phyloP scores from a whole-genome alignment of 2,113 vertebrate genomes.

The Candoia aspera region DNA sequence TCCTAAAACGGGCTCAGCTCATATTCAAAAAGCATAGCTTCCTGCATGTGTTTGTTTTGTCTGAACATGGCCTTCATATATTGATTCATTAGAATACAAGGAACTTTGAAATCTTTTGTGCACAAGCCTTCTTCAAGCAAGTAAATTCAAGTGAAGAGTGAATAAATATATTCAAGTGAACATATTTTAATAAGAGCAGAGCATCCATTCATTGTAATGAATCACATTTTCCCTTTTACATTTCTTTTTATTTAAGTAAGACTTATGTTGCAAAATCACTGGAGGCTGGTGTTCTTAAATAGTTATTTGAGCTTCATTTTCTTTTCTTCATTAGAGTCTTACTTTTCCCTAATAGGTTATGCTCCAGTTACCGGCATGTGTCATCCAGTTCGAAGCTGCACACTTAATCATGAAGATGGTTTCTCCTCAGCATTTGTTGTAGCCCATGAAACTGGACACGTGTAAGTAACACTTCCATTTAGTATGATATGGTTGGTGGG shows the following conservation, averaged over 20 bases:
- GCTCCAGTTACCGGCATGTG: slow-evolving; percentile 98
- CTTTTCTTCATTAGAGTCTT: slow-evolving; percentile 7
- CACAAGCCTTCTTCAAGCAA: not conserved
- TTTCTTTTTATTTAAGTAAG: not conserved
- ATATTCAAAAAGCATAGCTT: not conserved
- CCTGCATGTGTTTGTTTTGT: not conserved
- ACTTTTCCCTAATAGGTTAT: slow-evolving; percentile 78
- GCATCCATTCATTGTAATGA: not conserved
- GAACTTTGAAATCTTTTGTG: not conserved
- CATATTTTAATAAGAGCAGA: not conserved
- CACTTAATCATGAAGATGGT: slow-evolving; percentile 96
- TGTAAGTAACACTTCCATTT: slow-evolving; percentile 81
- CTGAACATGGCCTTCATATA: not conserved
- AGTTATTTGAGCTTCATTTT: not conserved
- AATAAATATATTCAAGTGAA: not conserved
- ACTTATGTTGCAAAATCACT: not conserved
- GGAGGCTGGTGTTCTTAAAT: not conserved
- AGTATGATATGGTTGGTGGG: not conserved
- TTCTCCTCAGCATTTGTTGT: slow-evolving; percentile 98
- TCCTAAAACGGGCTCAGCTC: not conserved
- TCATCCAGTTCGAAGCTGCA: slow-evolving; percentile 95
- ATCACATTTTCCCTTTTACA: not conserved
- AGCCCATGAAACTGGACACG: slow-evolving; percentile 97
- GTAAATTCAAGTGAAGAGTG: not conserved
- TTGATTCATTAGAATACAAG: not conserved